These are phyloP conservation scores for Orchestes rusci DNA, from an alignment of 2,888 invertebrate species.

Conservation along the genomic window DNA sequence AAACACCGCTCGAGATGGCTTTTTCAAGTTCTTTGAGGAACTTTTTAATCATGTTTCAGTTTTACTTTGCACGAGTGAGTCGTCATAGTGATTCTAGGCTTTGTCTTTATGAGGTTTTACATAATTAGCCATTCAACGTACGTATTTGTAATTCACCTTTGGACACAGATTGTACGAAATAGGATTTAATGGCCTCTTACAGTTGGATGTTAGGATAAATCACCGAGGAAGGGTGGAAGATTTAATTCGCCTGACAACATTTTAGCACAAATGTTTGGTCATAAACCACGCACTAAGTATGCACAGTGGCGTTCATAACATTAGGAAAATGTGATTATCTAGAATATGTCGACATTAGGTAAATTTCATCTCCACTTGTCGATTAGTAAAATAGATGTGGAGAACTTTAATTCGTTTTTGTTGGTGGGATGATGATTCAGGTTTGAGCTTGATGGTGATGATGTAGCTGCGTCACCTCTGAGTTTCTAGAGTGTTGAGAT, in stretches of 20 bases:
- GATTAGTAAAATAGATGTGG: too few relatives aligned
- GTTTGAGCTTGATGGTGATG: neutral
- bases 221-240: constrained; percentile 16
- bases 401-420: too few relatives aligned
- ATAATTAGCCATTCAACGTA: too few relatives aligned
- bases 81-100: too few relatives aligned
- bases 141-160: too few relatives aligned
- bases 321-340: too few relatives aligned
- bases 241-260: constrained; percentile 19
- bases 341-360: too few relatives aligned
- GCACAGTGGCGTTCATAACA: constrained; percentile 8
- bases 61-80: too few relatives aligned
- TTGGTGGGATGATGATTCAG: too few relatives aligned
- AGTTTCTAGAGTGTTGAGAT: too few relatives aligned
- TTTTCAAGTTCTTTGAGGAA: constrained; percentile 7
- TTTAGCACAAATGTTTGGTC: constrained; percentile 14
- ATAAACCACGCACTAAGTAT: constrained; percentile 13
- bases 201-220: constrained; percentile 22
- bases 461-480: neutral
- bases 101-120: too few relatives aligned
- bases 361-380: too few relatives aligned
- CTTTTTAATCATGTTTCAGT: constrained; percentile 3
- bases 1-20: constrained; percentile 10
- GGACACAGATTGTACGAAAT: constrained; percentile 22
- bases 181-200: constrained; percentile 22